Percentiles rank a stretch among this genome's conserved stretches.
Conservation (phyloP, 1,140 invertebrate species). For the Panonychus citri region DNA sequence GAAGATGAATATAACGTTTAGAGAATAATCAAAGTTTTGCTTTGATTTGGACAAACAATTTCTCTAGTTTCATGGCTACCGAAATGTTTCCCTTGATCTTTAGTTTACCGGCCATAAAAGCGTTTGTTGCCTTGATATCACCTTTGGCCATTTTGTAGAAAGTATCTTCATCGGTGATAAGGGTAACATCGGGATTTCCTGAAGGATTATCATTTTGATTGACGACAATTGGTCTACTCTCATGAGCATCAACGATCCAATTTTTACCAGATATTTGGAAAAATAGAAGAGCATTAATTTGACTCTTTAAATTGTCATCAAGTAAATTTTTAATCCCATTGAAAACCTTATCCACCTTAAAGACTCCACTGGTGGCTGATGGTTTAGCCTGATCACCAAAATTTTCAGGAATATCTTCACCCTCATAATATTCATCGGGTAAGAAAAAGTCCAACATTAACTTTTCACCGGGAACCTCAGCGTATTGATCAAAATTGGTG, state of each 20-base stretch:
- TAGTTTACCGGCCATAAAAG: conserved; percentile 88
- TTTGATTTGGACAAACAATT: conserved; percentile 63
- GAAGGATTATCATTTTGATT: not conserved
- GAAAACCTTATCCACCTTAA: conserved; percentile 3
- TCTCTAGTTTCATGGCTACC: conserved; percentile 87
- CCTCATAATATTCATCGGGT: conserved; percentile 26
- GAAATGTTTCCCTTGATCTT: conserved; percentile 79
- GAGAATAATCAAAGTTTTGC: conserved; percentile 29
- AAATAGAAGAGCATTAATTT: conserved; percentile 10
- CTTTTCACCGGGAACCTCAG: conserved; percentile 44
- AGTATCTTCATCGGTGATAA: conserved; percentile 47
- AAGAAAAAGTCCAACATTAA: conserved; percentile 79
- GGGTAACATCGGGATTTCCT: conserved; percentile 30
- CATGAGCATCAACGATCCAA: conserved; percentile 8
- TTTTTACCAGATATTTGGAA: conserved; percentile 10
- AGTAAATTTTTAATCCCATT: conserved; percentile 5
- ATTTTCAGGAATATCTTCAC: not conserved
- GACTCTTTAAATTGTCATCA: conserved; percentile 8
- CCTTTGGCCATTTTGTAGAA: conserved; percentile 32
- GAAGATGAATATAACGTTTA: not conserved
- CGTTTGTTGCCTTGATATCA: conserved; percentile 52
- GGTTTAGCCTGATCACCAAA: not conserved
- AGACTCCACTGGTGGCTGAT: not conserved
- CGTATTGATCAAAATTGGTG: conserved; percentile 63
- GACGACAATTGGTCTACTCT: conserved; percentile 1